Base-by-base conservation (phyloP, 2,888 invertebrate genomes). In the Calliphora vomitoria region DNA sequence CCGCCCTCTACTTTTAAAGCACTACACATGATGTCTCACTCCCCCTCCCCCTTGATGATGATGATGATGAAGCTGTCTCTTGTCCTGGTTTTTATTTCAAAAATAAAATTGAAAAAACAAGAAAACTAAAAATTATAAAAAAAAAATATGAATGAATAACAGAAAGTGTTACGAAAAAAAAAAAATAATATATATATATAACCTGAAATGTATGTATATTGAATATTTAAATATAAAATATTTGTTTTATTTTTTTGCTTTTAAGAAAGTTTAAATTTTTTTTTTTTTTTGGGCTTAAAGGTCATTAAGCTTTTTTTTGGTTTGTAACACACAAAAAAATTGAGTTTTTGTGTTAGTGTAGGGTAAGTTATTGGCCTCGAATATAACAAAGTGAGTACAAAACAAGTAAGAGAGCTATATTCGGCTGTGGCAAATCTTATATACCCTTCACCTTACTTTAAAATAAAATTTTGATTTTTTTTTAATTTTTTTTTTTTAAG, bases 151-250 rank as follows among this genome's bases (percentile, higher is more conserved):
- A 68, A 44, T 18, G 66, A 78, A 69, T 8, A 66, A 71, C 18
- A 78, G n/a, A 25, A 79, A 72, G 44, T 79, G 53, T 79, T 64
- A 60, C 69, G 83, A 53, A 78, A 78, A 18, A 58, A 58, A 53
- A 50, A 18, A 50, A 66, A 76, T 13, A 25, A 58, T n/a, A 25
- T 58, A 11, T 55, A 58, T 8, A 62, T n/a, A 60, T 53, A 62
- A 75, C 10, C 20, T 79, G 20, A 72, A 66, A 35, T 84, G 64
- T 79, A 66, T 79, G 78, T 84, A 78, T 64, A 78, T 44, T 72
- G 55, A 79, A 72, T 72, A 79, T 81, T 79, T 84, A 79, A 84
- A 79, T 84, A 84, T 66, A 72, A 72, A 80, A 35, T n/a, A 10
- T 55, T 79, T 79, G 79, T 84, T 71, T 84, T 38, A 71, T 71